A percentile compares a stretch with the other conserved stretches of the same genome.
Conservation (phyloP, 2,888 invertebrate species). For the Hemithea aestivaria region DNA sequence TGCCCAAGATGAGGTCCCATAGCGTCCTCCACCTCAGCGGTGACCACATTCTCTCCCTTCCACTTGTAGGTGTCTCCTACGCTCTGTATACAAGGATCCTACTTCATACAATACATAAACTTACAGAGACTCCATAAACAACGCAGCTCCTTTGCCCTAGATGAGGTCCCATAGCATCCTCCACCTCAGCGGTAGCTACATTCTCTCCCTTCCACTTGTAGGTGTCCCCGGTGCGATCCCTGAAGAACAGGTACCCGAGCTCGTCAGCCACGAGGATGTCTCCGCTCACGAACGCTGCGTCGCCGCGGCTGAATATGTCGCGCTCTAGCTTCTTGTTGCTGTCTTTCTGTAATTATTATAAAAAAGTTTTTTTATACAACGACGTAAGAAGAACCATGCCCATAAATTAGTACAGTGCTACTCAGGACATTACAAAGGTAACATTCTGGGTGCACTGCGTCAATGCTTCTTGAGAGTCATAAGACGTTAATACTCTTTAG, state of each 20-base stretch:
- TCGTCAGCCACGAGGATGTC: slow-evolving; percentile 95
- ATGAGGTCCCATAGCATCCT: slow-evolving; percentile 90
- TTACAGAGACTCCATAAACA: slow-evolving; percentile 95
- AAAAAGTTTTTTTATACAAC: no score
- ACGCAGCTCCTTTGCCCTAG: slow-evolving; percentile 87
- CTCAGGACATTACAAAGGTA: no score
- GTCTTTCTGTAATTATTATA: slow-evolving; percentile 72
- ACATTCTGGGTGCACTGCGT: no score
- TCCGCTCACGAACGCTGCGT: slow-evolving; percentile 93
- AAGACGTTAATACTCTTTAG: no score
- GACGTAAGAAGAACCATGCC: no score
- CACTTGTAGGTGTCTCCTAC: slow-evolving; percentile 94
- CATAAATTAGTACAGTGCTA: no score
- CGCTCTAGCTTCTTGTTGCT: slow-evolving; percentile 90
- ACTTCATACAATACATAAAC: slow-evolving; percentile 82
- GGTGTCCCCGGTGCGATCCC: slow-evolving; percentile 92
- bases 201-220: slow-evolving; percentile 98
- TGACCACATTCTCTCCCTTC: slow-evolving; percentile 99
- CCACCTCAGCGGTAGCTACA: slow-evolving; percentile 97
- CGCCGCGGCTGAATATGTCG: slow-evolving; percentile 91
- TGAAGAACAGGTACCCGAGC: slow-evolving; percentile 95
- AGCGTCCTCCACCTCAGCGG: slow-evolving; percentile 95
- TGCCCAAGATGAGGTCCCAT: slow-evolving; percentile 87
- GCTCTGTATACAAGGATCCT: slow-evolving; percentile 95
- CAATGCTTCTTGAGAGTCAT: no score